Conservation (phyloP, 2,888 invertebrate species). For the Lapara coniferarum region DNA sequence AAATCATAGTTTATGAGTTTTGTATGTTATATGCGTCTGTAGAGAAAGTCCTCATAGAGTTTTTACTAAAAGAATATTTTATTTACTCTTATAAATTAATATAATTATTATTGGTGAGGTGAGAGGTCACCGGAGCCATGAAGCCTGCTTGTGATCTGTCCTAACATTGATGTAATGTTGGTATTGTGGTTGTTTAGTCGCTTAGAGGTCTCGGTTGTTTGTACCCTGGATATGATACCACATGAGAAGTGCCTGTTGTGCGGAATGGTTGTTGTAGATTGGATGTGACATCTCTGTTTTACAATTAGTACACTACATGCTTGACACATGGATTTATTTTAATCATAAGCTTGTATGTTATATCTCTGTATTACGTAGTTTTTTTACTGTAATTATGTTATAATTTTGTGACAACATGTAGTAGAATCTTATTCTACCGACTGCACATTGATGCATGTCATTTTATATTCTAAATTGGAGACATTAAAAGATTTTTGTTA, state of each 20-base stretch:
- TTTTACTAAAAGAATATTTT: conserved; percentile 75
- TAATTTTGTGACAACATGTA: conserved; percentile 22
- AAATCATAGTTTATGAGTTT: conserved; percentile 73
- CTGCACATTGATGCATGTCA: conserved; percentile 6
- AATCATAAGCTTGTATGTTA: conserved; percentile 24
- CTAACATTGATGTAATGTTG: conserved; percentile 34
- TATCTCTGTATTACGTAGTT: conserved; percentile 23
- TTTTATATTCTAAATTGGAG: conserved; percentile 24
- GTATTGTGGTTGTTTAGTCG: conserved; percentile 15
- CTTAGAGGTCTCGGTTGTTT: conserved; percentile 29
- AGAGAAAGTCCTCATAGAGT: conserved; percentile 75
- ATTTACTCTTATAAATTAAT: conserved; percentile 56
- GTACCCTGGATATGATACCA: conserved; percentile 46
- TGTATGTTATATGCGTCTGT: conserved; percentile 77
- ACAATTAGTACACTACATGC: background rate
- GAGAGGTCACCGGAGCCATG: conserved; percentile 42
- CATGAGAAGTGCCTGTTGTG: conserved; percentile 63
- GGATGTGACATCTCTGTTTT: conserved; percentile 15
- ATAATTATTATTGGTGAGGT: conserved; percentile 41
- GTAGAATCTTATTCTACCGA: conserved; percentile 14
- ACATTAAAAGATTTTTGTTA: conserved; percentile 17
- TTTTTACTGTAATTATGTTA: conserved; percentile 26
- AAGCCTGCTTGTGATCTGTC: conserved; percentile 50
- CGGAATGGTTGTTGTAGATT: conserved; percentile 35
- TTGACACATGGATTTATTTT: conserved; percentile 25